These are phyloP conservation scores for Paragorgia papillata DNA, from an alignment of 92 coral and sea anemone species.

Conservation along the genomic window DNA sequence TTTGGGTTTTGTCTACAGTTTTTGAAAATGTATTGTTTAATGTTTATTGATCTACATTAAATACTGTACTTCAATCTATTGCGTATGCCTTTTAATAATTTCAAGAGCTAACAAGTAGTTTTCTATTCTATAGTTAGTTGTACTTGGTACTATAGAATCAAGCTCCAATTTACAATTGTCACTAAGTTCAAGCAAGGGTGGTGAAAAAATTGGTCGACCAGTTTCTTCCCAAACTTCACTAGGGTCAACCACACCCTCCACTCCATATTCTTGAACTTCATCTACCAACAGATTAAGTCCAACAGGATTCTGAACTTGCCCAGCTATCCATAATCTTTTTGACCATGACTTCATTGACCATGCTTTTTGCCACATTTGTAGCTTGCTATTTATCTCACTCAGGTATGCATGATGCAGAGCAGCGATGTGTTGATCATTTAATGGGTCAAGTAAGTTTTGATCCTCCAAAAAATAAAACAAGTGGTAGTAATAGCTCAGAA, in stretches of 20 bases:
- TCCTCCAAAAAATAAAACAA: too few species aligned
- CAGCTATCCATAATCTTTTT: constrained; percentile 64
- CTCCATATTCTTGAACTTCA: constrained; percentile 49
- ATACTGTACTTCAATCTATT: too few species aligned
- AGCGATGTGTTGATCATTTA: too few species aligned
- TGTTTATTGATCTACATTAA: too few species aligned
- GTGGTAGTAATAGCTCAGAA: too few species aligned
- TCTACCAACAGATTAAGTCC: constrained; percentile 47
- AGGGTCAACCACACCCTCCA: constrained; percentile 27
- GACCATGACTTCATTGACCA: constrained; percentile 57
- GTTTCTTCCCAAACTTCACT: constrained; percentile 43
- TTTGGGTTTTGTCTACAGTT: too few species aligned
- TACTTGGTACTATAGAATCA: not conserved
- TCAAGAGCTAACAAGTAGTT: constrained; percentile 45
- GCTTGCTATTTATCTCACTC: too few species aligned
- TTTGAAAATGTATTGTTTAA: too few species aligned
- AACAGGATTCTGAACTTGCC: constrained; percentile 68
- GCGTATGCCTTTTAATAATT: constrained; percentile 38
- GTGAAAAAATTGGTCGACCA: constrained; percentile 44
- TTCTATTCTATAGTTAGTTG: constrained; percentile 3
- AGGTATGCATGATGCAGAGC: too few species aligned
- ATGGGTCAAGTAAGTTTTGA: too few species aligned
- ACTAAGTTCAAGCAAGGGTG: not conserved
- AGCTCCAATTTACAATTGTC: not conserved
- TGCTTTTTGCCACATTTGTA: too few species aligned